Percentiles rank a stretch among this genome's conserved stretches.
Conservation (phyloP, 2,113 vertebrate genomes). For the Colossoma macropomum region DNA sequence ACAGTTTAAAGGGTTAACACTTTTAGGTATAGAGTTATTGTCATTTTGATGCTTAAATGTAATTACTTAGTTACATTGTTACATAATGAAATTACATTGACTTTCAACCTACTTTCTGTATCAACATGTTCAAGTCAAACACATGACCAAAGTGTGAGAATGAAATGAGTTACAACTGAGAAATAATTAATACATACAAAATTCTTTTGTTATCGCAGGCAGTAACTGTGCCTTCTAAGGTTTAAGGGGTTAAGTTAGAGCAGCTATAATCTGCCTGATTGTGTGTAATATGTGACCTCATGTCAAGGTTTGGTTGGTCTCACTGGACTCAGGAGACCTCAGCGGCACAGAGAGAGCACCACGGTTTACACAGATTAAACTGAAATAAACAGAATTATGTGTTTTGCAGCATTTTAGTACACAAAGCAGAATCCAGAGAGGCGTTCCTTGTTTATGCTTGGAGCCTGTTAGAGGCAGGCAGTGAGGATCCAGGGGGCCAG, state of each 20-base stretch:
- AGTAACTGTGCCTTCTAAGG: background rate
- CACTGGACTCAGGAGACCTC: background rate
- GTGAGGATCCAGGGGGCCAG: background rate
- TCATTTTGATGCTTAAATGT: too few species aligned
- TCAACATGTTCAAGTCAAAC: too few species aligned
- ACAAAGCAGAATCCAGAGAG: background rate
- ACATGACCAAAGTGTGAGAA: too few species aligned
- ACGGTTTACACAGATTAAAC: background rate
- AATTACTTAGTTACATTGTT: too few species aligned
- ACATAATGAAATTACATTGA: too few species aligned
- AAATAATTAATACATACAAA: too few species aligned
- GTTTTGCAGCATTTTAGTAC: background rate
- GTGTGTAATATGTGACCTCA: background rate
- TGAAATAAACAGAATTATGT: slow-evolving; percentile 6
- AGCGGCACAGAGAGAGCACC: background rate
- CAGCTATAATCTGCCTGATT: background rate
- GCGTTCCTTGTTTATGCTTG: slow-evolving; percentile 14
- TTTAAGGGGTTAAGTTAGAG: background rate
- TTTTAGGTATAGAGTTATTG: too few species aligned
- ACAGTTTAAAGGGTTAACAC: too few species aligned
- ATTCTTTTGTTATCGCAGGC: background rate
- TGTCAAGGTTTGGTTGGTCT: background rate
- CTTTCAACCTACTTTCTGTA: too few species aligned
- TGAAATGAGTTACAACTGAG: too few species aligned
- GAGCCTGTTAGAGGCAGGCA: background rate